Evolutionary conservation across 2,888 invertebrate species (phyloP).

Genomic region (Meganola albula): DNA sequence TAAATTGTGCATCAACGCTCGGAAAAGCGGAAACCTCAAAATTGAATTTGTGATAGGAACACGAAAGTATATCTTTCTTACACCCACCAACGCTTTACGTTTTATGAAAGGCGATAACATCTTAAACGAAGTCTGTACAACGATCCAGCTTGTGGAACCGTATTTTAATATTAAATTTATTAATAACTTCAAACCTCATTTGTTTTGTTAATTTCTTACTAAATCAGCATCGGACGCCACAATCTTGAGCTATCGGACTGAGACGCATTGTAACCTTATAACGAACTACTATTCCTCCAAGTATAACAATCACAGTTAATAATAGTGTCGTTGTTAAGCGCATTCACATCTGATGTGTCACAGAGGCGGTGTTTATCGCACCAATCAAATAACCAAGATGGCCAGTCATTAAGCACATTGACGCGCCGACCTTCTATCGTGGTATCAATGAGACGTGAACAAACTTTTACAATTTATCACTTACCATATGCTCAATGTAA

Average conservation of each 20-base stretch:
- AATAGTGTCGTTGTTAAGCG: conserved; percentile 39
- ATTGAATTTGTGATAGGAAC: not conserved
- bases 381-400: conserved; percentile 46
- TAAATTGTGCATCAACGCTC: not conserved
- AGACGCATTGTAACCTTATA: conserved; percentile 24
- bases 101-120: no score
- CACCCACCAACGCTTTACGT: no score
- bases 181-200: no score
- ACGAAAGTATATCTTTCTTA: not conserved
- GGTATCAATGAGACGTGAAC: conserved; percentile 49
- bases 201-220: no score
- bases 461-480: conserved; percentile 34
- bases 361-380: conserved; percentile 30
- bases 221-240: no score
- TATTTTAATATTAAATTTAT: no score
- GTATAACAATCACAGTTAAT: conserved; percentile 36
- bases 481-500: conserved; percentile 26
- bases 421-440: conserved; percentile 37
- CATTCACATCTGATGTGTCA: conserved; percentile 51
- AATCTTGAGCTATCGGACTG: no score
- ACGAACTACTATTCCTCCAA: conserved; percentile 19
- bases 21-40: not conserved
- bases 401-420: conserved; percentile 54
- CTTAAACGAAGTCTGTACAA: no score
- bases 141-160: no score